A percentile compares a stretch with the other conserved stretches of the same genome.
phyloP scores from a whole-genome alignment of 2,797 vertebrate species.

The Ficedula albicollis region DNA sequence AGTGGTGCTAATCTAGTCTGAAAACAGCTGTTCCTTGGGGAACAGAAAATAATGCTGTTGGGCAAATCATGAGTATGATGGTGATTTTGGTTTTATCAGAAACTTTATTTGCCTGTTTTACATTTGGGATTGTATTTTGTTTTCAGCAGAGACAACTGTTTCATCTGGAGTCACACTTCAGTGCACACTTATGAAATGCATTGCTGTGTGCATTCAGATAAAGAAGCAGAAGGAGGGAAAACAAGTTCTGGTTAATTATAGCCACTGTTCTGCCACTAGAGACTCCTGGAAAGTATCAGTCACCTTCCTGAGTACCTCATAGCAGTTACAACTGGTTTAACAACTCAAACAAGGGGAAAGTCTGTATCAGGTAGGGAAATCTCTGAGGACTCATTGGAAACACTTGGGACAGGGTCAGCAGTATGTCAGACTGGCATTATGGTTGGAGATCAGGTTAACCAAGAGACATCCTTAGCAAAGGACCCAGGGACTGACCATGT shows the following conservation, averaged over 20 bases:
- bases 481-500: not conserved
- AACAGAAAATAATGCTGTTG: not conserved
- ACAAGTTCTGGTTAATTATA: slow-evolving; percentile 9
- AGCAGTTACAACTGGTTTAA: not conserved
- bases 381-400: not conserved
- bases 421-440: not conserved
- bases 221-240: not conserved
- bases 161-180: not conserved
- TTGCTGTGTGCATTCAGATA: not conserved
- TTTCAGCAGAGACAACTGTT: not conserved
- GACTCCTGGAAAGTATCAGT: not conserved
- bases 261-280: not conserved
- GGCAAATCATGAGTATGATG: not conserved
- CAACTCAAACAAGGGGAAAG: not conserved
- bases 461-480: not conserved
- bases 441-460: not conserved
- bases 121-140: not conserved
- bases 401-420: not conserved
- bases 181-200: accelerated
- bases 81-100: not conserved
- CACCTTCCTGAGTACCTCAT: not conserved
- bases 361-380: not conserved
- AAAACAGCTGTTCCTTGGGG: slow-evolving; percentile 1
- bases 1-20: not conserved
- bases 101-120: not conserved